Conservation (phyloP, 2,797 vertebrate genomes). For the Moxostoma hubbsi region DNA sequence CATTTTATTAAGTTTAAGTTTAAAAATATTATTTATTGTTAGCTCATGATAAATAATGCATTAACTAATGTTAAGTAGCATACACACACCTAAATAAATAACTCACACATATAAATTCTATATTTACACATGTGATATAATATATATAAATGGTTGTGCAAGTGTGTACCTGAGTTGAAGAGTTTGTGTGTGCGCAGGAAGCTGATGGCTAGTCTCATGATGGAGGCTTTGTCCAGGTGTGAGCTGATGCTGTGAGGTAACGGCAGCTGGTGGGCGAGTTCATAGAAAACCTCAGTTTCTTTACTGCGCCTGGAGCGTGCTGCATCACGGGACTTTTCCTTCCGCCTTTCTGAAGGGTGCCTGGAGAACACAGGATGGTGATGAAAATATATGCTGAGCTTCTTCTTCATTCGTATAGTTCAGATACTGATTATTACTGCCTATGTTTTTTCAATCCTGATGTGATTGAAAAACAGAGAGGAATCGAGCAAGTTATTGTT, state of each 20-base stretch:
- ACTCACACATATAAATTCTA: too few relatives aligned
- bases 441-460: too few relatives aligned
- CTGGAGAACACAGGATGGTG: constrained; percentile 25
- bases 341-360: constrained; percentile 78
- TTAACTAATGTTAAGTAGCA: too few relatives aligned
- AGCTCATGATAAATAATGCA: too few relatives aligned
- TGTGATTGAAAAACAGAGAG: too few relatives aligned
- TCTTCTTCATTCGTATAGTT: too few relatives aligned
- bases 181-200: constrained; percentile 72
- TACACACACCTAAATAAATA: too few relatives aligned
- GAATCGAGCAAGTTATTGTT: too few relatives aligned
- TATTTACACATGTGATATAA: not conserved
- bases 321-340: constrained; percentile 86
- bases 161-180: constrained; percentile 51
- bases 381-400: constrained; percentile 3
- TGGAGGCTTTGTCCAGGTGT: constrained; percentile 87
- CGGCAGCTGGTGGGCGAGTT: constrained; percentile 72
- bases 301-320: constrained; percentile 85
- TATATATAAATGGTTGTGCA: not conserved
- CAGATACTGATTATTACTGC: too few relatives aligned
- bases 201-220: constrained; percentile 89
- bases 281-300: constrained; percentile 86
- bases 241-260: constrained; percentile 81
- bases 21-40: too few relatives aligned
- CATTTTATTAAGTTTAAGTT: too few relatives aligned